These are phyloP conservation scores for Nilaparvata lugens DNA, from an alignment of 1,140 invertebrate genomes.

Conservation along the genomic window DNA sequence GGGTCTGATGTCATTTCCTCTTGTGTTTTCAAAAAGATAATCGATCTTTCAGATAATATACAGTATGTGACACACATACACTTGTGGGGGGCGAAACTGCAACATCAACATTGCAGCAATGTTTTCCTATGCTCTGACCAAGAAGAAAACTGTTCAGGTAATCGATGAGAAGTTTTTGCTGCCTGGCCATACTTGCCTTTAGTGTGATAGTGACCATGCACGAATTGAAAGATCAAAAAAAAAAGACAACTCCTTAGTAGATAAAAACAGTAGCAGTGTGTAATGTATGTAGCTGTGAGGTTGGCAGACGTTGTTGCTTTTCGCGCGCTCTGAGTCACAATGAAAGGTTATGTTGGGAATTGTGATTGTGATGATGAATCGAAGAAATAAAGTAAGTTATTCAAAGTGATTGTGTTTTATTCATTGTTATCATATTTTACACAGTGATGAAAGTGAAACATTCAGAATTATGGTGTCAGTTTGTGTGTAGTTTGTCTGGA, in stretches of 20 bases:
- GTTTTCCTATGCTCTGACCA: too few species aligned
- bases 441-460: background rate
- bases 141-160: too few species aligned
- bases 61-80: background rate
- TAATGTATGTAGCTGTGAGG: too few species aligned
- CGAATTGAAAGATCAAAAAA: conserved; percentile 27
- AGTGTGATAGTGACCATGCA: too few species aligned
- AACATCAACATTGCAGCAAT: background rate
- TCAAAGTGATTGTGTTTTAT: background rate
- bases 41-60: background rate
- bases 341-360: too few species aligned
- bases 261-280: background rate
- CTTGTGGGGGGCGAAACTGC: background rate
- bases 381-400: too few species aligned
- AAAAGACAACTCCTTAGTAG: conserved; percentile 16
- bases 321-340: too few species aligned
- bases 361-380: too few species aligned
- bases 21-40: background rate
- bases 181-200: conserved; percentile 32
- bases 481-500: background rate
- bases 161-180: conserved; percentile 34
- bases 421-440: background rate
- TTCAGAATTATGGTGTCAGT: too few species aligned
- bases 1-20: conserved; percentile 4
- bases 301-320: too few species aligned